Evolutionary conservation across 1,140 invertebrate species (phyloP).

Genomic region (Ericerus pela): DNA sequence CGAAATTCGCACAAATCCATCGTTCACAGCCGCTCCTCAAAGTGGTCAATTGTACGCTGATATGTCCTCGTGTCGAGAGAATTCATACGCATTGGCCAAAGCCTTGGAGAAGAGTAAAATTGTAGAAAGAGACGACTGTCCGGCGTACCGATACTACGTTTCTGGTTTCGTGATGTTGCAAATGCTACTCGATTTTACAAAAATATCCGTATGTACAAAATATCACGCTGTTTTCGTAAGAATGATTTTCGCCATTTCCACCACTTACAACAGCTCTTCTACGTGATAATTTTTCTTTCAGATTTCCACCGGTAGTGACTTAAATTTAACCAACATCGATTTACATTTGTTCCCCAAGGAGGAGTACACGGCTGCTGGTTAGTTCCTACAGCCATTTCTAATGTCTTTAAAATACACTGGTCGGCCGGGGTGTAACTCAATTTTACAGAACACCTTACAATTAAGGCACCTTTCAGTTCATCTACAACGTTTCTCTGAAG

Average conservation of each 20-base stretch:
- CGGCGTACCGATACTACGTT: slow-evolving; percentile 55
- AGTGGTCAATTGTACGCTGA: slow-evolving; percentile 45
- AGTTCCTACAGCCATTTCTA: too few relatives aligned
- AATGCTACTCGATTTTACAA: slow-evolving; percentile 50
- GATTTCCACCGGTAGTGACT: too few relatives aligned
- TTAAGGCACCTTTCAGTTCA: too few relatives aligned
- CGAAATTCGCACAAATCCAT: slow-evolving; percentile 54
- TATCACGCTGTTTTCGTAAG: not conserved
- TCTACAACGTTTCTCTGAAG: too few relatives aligned
- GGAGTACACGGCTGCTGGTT: too few relatives aligned
- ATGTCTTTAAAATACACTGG: too few relatives aligned
- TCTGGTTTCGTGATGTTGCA: slow-evolving; percentile 58
- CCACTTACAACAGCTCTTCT: slow-evolving; percentile 2
- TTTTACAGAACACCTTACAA: too few relatives aligned
- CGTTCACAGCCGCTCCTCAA: slow-evolving; percentile 41
- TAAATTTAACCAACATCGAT: not conserved
- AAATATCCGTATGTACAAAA: slow-evolving; percentile 40
- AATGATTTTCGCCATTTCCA: slow-evolving; percentile 4
- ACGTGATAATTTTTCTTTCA: too few relatives aligned
- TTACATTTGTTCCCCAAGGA: not conserved
- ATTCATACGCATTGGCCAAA: slow-evolving; percentile 39
- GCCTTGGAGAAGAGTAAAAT: slow-evolving; percentile 11
- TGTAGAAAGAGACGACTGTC: slow-evolving; percentile 39
- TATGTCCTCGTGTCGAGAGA: slow-evolving; percentile 47
- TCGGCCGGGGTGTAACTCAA: too few relatives aligned